Base-by-base conservation (phyloP, 2,113 vertebrate species). In the Tachuris rubrigastra region DNA sequence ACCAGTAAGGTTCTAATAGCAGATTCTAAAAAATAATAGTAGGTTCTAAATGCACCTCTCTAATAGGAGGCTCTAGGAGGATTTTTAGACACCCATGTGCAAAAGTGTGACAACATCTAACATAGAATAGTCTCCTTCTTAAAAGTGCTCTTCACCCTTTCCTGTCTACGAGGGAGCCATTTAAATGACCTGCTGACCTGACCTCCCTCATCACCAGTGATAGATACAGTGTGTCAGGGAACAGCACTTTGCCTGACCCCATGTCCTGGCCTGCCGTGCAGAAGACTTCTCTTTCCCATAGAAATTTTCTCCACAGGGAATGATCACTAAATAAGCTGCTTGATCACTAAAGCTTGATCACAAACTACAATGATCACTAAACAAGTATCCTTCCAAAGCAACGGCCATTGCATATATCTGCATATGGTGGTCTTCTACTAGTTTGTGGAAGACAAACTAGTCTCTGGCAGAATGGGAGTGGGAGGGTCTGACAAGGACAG, bases 181-280 rank as follows among this genome's bases (percentile, higher is more conserved):
- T 0, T 0, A 30, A 82, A 53, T 0, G 2, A 22, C 9, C 7
- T 10, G 25, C 19, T 85, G 50, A 21, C 15, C 31, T 71, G 42
- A 68, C 16, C 24, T 49, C 31, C 27, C 18, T 59, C 28, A 56
- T 46, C 42, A 58, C 10, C 71, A 75, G n/a, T 44, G 46, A 56
- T 1, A 23, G 56, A 69, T 15, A 24, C 7, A 63, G 18, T 4
- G 10, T 47, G 6, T 22, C 10, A 8, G 55, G 37, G 14, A 53
- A 28, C 19, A 50, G 31, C 9, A 14, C 18, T 44, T 6, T 59
- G 24, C 42, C 19, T 79, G 28, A 67, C 52, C 11, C 33, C 2
- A 1, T 11, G 42, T 22, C 27, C 33, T 85, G 42, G 37, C 20
- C 41, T 74, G 27, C 12, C 37, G 25, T 55, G 67, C 47, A 78